Conservation (phyloP, 2,888 invertebrate genomes). For the Trimorus sp. region DNA sequence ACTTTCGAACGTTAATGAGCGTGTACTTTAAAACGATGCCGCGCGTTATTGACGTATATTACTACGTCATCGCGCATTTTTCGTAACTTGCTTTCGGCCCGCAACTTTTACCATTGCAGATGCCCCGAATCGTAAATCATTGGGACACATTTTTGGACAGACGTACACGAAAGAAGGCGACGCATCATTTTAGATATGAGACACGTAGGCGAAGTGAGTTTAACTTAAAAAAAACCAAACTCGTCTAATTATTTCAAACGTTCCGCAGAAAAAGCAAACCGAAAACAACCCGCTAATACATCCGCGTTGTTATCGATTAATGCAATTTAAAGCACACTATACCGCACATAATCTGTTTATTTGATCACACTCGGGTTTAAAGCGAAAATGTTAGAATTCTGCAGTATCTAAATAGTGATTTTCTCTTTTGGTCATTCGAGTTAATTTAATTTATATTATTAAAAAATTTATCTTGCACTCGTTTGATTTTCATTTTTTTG, state of each 20-base stretch:
- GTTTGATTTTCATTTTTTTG: no score
- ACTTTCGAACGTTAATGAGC: slow-evolving; percentile 57
- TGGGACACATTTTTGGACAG: slow-evolving; percentile 24
- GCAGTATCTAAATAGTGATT: background rate
- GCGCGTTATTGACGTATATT: slow-evolving; percentile 49
- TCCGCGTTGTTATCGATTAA: slow-evolving; percentile 17
- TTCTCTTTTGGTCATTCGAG: background rate
- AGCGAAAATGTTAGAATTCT: background rate
- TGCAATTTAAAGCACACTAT: slow-evolving; percentile 9
- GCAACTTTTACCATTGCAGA: slow-evolving; percentile 45
- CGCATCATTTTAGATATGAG: slow-evolving; percentile 18
- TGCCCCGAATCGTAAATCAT: slow-evolving; percentile 39
- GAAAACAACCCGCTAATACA: slow-evolving; percentile 27
- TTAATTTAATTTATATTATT: no score
- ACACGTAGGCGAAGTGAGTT: slow-evolving; percentile 11
- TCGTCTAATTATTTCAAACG: slow-evolving; percentile 29
- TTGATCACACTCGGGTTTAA: background rate
- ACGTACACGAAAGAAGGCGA: slow-evolving; percentile 27
- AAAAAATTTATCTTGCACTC: no score
- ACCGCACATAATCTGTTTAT: slow-evolving; percentile 11
- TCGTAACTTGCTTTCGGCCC: slow-evolving; percentile 21
- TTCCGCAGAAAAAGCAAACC: slow-evolving; percentile 2
- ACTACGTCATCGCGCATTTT: slow-evolving; percentile 42
- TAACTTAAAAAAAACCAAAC: slow-evolving; percentile 23
- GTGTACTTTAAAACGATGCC: slow-evolving; percentile 37